Conservation (phyloP, 2,113 vertebrate species). For the Pimephales promelas region DNA sequence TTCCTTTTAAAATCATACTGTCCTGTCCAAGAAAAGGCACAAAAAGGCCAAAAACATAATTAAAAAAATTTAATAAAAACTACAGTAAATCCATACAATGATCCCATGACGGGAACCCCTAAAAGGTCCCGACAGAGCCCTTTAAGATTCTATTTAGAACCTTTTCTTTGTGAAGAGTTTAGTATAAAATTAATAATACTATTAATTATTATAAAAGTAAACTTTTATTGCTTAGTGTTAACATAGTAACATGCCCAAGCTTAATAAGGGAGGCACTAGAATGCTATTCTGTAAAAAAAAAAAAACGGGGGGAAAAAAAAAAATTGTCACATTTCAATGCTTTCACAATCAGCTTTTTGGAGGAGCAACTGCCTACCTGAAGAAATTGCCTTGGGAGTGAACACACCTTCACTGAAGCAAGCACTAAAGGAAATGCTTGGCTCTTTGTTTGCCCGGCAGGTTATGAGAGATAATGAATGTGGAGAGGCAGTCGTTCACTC, state of each 20-base stretch:
- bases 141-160: too few relatives aligned
- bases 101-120: too few relatives aligned
- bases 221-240: too few relatives aligned
- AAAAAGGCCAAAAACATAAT: too few relatives aligned
- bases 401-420: background rate
- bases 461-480: constrained; percentile 2
- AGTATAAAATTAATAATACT: background rate
- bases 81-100: too few relatives aligned
- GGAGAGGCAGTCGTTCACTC: background rate
- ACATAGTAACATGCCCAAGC: background rate
- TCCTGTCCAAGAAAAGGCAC: too few relatives aligned
- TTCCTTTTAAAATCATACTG: too few relatives aligned
- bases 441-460: constrained; percentile 34
- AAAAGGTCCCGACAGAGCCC: too few relatives aligned
- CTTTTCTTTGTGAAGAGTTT: background rate
- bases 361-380: background rate
- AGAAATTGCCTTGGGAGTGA: too few relatives aligned
- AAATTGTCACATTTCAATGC: background rate
- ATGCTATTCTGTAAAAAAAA: background rate
- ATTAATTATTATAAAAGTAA: background rate
- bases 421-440: constrained; percentile 12
- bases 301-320: background rate
- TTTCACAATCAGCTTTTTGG: background rate
- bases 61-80: too few relatives aligned
- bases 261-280: background rate